A percentile compares a stretch with the other conserved stretches of the same genome.
These are phyloP conservation scores for Diadophis punctatus DNA, from an alignment of 2,113 vertebrate species.

Conservation along the genomic window DNA sequence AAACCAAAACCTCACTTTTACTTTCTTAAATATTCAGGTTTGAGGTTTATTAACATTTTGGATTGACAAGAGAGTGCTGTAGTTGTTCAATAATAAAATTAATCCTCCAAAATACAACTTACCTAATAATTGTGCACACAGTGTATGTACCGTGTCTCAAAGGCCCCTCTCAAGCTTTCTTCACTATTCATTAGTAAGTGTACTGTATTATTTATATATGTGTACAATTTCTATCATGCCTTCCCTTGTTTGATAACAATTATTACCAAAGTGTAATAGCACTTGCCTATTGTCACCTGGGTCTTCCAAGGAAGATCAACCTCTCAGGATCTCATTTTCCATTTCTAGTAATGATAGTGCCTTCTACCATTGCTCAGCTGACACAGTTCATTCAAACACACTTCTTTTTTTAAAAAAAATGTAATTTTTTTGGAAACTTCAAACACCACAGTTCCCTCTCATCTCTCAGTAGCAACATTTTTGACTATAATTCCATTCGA, in stretches of 20 bases:
- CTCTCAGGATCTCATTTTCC: not conserved
- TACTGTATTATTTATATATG: not conserved
- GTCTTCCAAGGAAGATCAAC: not conserved
- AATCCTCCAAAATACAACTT: no score
- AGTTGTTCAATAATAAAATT: no score
- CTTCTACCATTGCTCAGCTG: not conserved
- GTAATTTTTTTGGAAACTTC: not conserved
- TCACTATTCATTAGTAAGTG: not conserved
- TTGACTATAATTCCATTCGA: not conserved
- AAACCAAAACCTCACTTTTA: no score
- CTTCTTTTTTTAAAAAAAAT: not conserved
- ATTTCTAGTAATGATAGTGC: not conserved
- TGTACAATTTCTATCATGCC: not conserved
- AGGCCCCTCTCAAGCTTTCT: not conserved
- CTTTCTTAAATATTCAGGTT: no score
- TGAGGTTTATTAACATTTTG: no score
- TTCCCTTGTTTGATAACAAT: not conserved
- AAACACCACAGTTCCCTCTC: not conserved
- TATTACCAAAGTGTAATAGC: not conserved
- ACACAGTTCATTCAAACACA: not conserved
- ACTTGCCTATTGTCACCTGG: not conserved
- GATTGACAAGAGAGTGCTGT: no score
- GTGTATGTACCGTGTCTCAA: not conserved
- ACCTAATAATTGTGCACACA: no score
- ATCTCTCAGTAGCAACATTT: not conserved